Evolutionary conservation across 1,140 invertebrate genomes (phyloP).

Genomic region (Drosophila biarmipes): DNA sequence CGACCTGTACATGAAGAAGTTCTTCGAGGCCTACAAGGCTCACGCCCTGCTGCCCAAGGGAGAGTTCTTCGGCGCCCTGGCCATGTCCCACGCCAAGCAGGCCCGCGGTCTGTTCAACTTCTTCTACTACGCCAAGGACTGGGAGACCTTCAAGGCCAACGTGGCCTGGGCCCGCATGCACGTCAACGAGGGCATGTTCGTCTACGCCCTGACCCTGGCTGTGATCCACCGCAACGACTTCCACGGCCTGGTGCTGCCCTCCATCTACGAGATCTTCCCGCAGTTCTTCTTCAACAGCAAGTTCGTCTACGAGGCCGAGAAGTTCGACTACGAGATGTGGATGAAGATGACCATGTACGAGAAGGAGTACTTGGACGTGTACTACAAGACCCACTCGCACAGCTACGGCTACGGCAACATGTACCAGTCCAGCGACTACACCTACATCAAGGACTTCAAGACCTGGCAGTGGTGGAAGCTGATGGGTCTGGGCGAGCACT

Average conservation of each 20-base stretch:
- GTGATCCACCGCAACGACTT: conserved; percentile 9
- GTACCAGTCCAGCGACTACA: conserved; percentile 45
- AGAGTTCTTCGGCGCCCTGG: conserved; percentile 13
- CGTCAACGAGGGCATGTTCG: conserved; percentile 13
- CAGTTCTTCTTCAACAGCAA: conserved; percentile 19
- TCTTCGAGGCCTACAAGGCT: conserved; percentile 65
- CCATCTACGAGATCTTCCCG: conserved; percentile 12
- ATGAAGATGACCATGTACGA: conserved; percentile 10
- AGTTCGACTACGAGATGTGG: conserved; percentile 18
- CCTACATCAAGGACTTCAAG: conserved; percentile 12
- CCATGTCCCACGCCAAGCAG: conserved; percentile 9
- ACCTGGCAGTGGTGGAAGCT: conserved; percentile 14
- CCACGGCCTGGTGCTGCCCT: conserved; percentile 10
- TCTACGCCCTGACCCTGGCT: conserved; percentile 9
- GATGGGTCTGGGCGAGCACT: conserved; percentile 16
- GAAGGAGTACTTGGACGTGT: conserved; percentile 84
- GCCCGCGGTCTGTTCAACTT: conserved; percentile 13
- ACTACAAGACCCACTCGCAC: conserved; percentile 87
- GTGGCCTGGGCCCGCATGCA: conserved; percentile 14
- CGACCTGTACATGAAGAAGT: conserved; percentile 71
- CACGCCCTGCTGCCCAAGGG: conserved; percentile 8
- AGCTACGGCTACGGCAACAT: conserved; percentile 13
- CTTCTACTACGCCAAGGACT: conserved; percentile 16
- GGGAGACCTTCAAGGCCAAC: conserved; percentile 9
- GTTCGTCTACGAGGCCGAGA: conserved; percentile 9